phyloP scores from a whole-genome alignment of 2,888 invertebrate species.

The Teinopalpus imperialis region DNA sequence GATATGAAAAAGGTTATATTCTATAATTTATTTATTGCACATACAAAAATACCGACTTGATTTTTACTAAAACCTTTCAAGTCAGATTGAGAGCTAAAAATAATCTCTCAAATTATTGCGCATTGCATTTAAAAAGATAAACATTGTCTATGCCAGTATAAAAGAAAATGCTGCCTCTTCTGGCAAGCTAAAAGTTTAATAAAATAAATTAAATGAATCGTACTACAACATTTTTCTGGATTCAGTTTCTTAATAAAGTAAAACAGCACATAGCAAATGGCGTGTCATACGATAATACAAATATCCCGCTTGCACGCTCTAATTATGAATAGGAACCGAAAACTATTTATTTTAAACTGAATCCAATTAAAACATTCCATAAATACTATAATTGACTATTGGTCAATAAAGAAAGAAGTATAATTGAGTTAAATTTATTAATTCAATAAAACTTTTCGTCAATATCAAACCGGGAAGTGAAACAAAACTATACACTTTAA shows the following conservation, averaged over 20 bases:
- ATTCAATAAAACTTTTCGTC: slow-evolving; percentile 17
- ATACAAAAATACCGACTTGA: slow-evolving; percentile 71
- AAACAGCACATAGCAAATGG: slow-evolving; percentile 24
- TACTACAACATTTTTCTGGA: slow-evolving; percentile 41
- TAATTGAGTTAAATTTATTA: slow-evolving; percentile 5
- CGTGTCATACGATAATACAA: too few species aligned
- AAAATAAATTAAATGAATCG: slow-evolving; percentile 43
- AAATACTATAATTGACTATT: slow-evolving; percentile 29
- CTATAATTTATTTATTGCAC: slow-evolving; percentile 77
- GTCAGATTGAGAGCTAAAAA: slow-evolving; percentile 40
- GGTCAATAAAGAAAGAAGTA: slow-evolving; percentile 31
- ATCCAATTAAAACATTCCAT: slow-evolving; percentile 18
- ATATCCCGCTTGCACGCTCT: too few species aligned
- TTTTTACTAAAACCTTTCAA: slow-evolving; percentile 34
- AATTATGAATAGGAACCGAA: too few species aligned
- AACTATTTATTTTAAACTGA: slow-evolving; percentile 18
- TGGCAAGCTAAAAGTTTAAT: slow-evolving; percentile 44
- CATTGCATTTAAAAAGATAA: slow-evolving; percentile 34
- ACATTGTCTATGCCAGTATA: slow-evolving; percentile 44
- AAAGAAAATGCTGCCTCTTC: slow-evolving; percentile 52
- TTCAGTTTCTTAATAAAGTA: slow-evolving; percentile 39
- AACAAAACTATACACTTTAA: slow-evolving; percentile 54
- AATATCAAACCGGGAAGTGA: slow-evolving; percentile 45
- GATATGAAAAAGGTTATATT: slow-evolving; percentile 70
- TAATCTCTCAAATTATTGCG: slow-evolving; percentile 12